Percentiles rank a stretch among this genome's conserved stretches.
Evolutionary conservation across 2,797 vertebrate genomes (phyloP).

Genomic region (Delichon dasypus): DNA sequence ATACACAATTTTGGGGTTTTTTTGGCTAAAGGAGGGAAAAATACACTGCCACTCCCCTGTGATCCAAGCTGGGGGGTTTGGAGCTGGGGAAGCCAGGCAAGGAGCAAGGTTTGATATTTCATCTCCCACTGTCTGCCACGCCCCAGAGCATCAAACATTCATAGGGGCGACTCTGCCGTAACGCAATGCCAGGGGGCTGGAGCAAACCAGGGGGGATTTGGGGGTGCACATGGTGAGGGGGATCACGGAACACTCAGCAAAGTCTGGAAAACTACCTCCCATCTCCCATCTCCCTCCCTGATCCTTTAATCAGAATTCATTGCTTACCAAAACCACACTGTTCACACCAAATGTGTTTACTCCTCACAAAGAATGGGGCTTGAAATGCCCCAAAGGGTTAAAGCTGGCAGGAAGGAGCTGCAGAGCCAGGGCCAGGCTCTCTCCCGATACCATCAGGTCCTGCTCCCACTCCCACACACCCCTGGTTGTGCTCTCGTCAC

Average conservation of each 20-base stretch:
- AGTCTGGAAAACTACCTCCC: background rate
- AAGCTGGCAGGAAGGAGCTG: background rate
- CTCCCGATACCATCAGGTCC: background rate
- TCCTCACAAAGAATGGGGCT: background rate
- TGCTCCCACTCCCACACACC: rapidly evolving
- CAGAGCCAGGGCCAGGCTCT: background rate
- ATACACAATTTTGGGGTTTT: rapidly evolving
- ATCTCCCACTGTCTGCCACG: background rate
- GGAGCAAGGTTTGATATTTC: constrained; percentile 49
- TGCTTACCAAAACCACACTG: background rate
- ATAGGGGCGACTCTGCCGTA: background rate
- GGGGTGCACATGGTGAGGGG: background rate
- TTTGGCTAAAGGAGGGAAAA: background rate
- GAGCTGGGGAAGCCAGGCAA: background rate
- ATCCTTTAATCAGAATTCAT: background rate
- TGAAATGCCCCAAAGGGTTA: background rate
- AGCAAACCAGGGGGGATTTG: background rate
- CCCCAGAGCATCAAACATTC: constrained; percentile 31
- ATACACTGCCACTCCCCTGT: background rate
- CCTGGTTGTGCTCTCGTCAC: background rate
- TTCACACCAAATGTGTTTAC: too few relatives aligned
- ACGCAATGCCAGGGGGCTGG: background rate
- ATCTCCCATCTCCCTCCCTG: background rate
- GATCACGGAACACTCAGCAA: background rate
- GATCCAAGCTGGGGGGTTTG: background rate